Percentiles rank a stretch among this genome's conserved stretches.
These are phyloP conservation scores for Lumbricus terrestris DNA, from an alignment of 2,888 invertebrate genomes.

Conservation along the genomic window DNA sequence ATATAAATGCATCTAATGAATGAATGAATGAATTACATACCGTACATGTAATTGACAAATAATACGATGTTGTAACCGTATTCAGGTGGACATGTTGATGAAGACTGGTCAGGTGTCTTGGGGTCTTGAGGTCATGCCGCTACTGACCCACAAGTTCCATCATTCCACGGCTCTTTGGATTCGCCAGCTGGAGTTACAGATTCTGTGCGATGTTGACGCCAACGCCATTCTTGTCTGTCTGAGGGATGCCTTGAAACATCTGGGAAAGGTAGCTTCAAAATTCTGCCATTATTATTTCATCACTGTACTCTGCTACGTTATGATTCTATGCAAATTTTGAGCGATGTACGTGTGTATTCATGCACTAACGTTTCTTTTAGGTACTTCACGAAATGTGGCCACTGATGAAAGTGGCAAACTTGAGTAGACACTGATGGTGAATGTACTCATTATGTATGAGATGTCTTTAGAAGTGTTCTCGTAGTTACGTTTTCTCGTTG, in stretches of 20 bases:
- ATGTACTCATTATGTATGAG: no score
- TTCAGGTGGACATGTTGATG: conserved; percentile 6
- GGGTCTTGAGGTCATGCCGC: background rate
- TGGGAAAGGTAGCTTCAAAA: background rate
- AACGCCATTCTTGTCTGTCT: background rate
- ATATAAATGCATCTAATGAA: no score
- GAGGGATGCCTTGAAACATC: background rate
- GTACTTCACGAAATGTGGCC: no score
- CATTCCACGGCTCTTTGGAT: background rate
- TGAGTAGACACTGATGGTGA: no score
- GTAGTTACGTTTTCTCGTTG: no score
- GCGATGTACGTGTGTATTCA: no score
- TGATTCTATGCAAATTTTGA: background rate
- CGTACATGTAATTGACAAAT: no score
- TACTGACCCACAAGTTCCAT: background rate
- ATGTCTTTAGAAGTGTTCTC: no score
- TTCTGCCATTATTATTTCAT: background rate
- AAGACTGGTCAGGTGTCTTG: background rate
- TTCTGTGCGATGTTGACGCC: background rate
- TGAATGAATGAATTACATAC: no score
- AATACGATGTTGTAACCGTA: background rate
- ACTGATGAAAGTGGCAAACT: no score
- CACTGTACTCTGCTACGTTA: background rate
- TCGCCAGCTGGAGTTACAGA: background rate
- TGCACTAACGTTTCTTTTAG: no score